Evolutionary conservation across 2,113 vertebrate species (phyloP).

Genomic region (Origma solitaria): DNA sequence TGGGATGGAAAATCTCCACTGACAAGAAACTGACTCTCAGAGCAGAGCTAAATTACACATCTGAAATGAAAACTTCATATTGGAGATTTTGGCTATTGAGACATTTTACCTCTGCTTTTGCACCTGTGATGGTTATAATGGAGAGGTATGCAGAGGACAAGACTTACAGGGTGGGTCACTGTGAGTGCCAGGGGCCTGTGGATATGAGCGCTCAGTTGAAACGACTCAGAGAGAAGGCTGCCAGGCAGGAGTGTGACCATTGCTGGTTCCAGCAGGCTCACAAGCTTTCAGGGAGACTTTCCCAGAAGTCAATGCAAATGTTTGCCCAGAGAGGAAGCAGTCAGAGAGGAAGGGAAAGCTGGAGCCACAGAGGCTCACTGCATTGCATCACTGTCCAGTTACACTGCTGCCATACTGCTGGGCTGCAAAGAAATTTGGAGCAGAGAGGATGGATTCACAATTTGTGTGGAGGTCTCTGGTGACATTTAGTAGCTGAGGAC

Average conservation of each 20-base stretch:
- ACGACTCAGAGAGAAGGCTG: not conserved
- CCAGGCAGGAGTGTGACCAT: not conserved
- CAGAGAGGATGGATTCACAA: not conserved
- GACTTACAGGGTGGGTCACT: rapidly evolving
- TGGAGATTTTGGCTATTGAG: not conserved
- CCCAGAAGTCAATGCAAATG: rapidly evolving
- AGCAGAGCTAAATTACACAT: not conserved
- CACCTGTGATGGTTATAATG: not conserved
- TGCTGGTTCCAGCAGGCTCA: not conserved
- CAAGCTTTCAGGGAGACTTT: not conserved
- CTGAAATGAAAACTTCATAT: not conserved
- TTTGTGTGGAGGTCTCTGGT: not conserved
- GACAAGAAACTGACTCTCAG: not conserved
- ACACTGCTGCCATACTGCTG: not conserved
- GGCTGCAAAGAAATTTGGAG: not conserved
- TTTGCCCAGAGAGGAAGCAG: not conserved
- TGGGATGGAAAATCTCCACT: not conserved
- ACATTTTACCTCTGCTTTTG: not conserved
- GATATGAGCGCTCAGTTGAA: not conserved
- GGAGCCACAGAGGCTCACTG: not conserved
- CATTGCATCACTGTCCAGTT: rapidly evolving
- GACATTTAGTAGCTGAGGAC: not conserved
- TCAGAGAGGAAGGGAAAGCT: not conserved
- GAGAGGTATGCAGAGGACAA: not conserved
- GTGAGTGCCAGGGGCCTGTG: not conserved